Percentiles rank a stretch among this genome's conserved stretches.
Evolutionary conservation across 2,797 vertebrate genomes (phyloP).

Genomic region (Sitta carolinensis): DNA sequence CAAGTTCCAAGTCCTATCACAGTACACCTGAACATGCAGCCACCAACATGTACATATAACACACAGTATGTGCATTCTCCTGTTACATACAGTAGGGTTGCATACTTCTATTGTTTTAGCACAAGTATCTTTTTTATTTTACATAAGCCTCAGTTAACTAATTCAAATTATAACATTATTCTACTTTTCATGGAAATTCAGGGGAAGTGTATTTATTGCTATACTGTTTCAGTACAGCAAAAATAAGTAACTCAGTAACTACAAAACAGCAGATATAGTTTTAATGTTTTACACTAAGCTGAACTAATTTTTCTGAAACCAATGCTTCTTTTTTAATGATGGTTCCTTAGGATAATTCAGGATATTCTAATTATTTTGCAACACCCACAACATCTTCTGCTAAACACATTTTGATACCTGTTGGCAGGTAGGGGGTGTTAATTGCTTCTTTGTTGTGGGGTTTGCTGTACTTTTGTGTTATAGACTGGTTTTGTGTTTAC

Average conservation of each 20-base stretch:
- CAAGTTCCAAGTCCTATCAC: background rate
- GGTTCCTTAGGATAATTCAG: background rate
- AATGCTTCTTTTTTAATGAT: background rate
- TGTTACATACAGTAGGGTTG: background rate
- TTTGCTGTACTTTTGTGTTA: background rate
- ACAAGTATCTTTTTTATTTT: background rate
- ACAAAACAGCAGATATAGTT: background rate
- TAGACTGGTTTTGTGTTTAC: background rate
- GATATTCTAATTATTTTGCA: background rate
- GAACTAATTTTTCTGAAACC: background rate
- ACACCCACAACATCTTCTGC: background rate
- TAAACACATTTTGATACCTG: background rate
- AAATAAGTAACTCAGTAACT: background rate
- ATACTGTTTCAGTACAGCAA: background rate
- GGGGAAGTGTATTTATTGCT: background rate
- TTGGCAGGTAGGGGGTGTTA: background rate
- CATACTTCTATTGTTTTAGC: background rate
- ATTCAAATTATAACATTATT: background rate
- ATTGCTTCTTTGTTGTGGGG: background rate
- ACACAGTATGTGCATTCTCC: background rate
- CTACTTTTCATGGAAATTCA: background rate
- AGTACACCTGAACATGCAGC: background rate
- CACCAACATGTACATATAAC: fast-evolving
- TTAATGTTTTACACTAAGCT: background rate
- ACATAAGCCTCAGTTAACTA: background rate